Conservation (phyloP, 53 echinoderm and acorn worm species). For the Apostichopus leukothele region DNA sequence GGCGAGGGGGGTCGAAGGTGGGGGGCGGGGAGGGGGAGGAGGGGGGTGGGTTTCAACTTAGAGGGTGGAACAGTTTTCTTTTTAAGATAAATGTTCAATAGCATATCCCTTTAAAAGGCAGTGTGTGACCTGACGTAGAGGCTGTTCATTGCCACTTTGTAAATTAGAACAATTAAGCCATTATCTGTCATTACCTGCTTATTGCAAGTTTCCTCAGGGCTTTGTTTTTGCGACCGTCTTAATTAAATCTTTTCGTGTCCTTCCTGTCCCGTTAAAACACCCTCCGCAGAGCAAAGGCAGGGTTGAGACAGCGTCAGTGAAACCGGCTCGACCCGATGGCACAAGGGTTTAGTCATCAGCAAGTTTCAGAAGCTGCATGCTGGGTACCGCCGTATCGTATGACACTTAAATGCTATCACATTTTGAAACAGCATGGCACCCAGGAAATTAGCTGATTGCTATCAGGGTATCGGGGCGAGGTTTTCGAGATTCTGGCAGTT, state of each 20-base stretch:
- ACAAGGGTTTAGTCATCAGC: not conserved
- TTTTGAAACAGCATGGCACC: not conserved
- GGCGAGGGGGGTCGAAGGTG: too few relatives aligned
- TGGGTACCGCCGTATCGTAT: not conserved
- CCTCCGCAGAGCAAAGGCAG: not conserved
- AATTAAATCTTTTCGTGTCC: conserved; percentile 18
- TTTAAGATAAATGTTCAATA: too few relatives aligned
- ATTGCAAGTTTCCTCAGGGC: not conserved
- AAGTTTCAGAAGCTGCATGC: not conserved
- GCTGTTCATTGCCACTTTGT: not conserved
- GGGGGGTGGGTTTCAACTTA: too few relatives aligned
- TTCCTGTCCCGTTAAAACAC: not conserved
- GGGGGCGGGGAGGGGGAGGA: too few relatives aligned
- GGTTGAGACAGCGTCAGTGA: not conserved
- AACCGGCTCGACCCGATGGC: too few relatives aligned
- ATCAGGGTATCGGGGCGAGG: not conserved
- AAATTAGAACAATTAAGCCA: conserved; percentile 4
- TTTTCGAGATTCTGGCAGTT: not conserved
- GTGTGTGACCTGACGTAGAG: too few relatives aligned
- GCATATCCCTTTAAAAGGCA: too few relatives aligned
- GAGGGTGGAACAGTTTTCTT: too few relatives aligned
- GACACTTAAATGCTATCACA: not conserved
- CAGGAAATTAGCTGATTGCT: not conserved
- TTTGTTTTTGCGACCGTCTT: not conserved
- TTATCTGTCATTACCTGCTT: conserved; percentile 13